phyloP scores from a whole-genome alignment of 2,113 vertebrate genomes.

The Ibidorhyncha struthersii region DNA sequence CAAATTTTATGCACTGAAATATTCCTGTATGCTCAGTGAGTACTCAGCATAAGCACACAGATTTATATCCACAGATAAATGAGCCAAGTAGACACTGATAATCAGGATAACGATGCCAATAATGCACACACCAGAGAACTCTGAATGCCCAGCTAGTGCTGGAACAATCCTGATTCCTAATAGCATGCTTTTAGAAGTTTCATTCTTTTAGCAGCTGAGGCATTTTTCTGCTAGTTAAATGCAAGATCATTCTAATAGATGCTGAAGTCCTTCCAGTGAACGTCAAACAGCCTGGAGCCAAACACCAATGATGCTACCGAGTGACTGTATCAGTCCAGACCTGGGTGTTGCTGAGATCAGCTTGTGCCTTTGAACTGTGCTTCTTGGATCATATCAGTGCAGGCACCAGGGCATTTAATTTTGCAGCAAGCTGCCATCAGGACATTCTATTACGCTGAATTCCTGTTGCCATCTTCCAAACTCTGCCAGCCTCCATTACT shows the following conservation, averaged over 20 bases:
- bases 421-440: neutral
- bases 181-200: neutral
- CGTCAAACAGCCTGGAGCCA: neutral
- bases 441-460: rapidly evolving
- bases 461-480: neutral
- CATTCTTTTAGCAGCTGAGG: conserved; percentile 35
- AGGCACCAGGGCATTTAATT: neutral
- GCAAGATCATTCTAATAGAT: neutral
- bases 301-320: neutral
- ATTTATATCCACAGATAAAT: conserved; percentile 32
- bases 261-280: conserved; percentile 22
- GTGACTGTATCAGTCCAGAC: neutral
- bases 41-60: neutral
- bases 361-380: neutral
- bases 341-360: neutral
- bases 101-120: conserved; percentile 27
- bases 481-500: neutral
- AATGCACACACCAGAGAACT: conserved; percentile 24
- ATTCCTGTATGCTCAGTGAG: neutral
- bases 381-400: neutral
- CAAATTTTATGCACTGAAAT: neutral
- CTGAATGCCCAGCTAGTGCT: conserved; percentile 2
- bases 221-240: conserved; percentile 25
- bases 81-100: conserved; percentile 25
- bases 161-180: neutral